Evolutionary conservation across 2,797 vertebrate species (phyloP), one percentile per base, ranked within the genome.

Genomic region (Macropodus opercularis): DNA sequence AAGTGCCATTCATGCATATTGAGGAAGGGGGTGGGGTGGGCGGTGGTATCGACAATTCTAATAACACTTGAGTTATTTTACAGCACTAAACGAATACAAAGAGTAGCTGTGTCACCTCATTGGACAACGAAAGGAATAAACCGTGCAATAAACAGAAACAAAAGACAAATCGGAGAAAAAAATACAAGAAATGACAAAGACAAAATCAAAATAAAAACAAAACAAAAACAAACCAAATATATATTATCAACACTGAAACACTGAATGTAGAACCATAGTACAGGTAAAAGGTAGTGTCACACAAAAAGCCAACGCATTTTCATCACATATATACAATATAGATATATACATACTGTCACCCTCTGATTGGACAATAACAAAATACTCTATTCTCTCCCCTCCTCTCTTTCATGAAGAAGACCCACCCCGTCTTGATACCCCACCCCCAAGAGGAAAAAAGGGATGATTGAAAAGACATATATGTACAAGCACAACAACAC

Each of bases 1-100:
- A 94, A 96, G 94, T 95, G 95, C 95, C 95, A 94, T 95, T 95
- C 95, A 96, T 96, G 95, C 95, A 96, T 95, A 96, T 95, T 93
- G 90, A 92, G 92, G 84, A 77, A 57, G 70, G 84, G 89, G 87
- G 78, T 67, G 84, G 85, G 85, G 68, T 72, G 83, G 89, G 79
- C 78, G 93, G 92, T 93, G 94, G 94, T 91, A 93, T 93, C 81
- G 91, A 95, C 94, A 92, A 93, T 91, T 93, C 93, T 95, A 95
- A 95, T 94, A 95, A 96, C 95, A 96, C 94, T 95, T 90, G 91
- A 93, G 88, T 95, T 95, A 93, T 94, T 94, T 94, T 95, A 95
- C 94, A 95, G 93, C 95, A 96, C 94, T 94, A 93, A 95, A 96
- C 93, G 85, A 91, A 94, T 95, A 96, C 94, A 95, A 92, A 94